A percentile compares a stretch with the other conserved stretches of the same genome.
Evolutionary conservation across 2,888 invertebrate species (phyloP).

Genomic region (Scaptomyza polygonia): DNA sequence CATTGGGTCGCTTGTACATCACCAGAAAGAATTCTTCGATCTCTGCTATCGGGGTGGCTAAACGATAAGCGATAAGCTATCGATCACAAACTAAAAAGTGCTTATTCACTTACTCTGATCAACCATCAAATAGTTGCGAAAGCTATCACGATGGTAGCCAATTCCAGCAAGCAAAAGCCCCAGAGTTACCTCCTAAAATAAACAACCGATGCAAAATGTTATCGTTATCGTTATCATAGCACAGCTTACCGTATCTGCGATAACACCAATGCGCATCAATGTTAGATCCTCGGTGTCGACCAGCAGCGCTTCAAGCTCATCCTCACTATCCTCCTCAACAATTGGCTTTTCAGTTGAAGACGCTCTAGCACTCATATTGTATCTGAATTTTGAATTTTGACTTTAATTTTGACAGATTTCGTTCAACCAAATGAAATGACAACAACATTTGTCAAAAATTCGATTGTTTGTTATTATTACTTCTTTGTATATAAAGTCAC

Average conservation of each 20-base stretch:
- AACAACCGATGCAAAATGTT: background rate
- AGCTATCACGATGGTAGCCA: constrained; percentile 48
- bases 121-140: constrained; percentile 57
- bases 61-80: background rate
- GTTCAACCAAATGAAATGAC: background rate
- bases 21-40: constrained; percentile 46
- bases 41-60: constrained; percentile 38
- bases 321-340: background rate
- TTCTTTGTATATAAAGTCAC: no score
- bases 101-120: constrained; percentile 31
- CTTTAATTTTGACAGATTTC: background rate
- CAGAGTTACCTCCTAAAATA: constrained; percentile 51
- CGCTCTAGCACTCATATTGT: constrained; percentile 13
- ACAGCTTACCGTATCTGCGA: constrained; percentile 50
- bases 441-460: background rate
- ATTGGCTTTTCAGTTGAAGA: background rate
- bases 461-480: background rate
- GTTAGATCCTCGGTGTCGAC: constrained; percentile 16
- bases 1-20: constrained; percentile 33
- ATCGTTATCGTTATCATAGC: background rate
- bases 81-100: no score
- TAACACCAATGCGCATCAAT: constrained; percentile 47
- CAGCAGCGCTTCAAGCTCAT: background rate
- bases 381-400: constrained; percentile 21
- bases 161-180: constrained; percentile 59